A percentile compares a stretch with the other conserved stretches of the same genome.
Conservation (phyloP, 1,140 invertebrate species). For the Dreissena rostriformis region DNA sequence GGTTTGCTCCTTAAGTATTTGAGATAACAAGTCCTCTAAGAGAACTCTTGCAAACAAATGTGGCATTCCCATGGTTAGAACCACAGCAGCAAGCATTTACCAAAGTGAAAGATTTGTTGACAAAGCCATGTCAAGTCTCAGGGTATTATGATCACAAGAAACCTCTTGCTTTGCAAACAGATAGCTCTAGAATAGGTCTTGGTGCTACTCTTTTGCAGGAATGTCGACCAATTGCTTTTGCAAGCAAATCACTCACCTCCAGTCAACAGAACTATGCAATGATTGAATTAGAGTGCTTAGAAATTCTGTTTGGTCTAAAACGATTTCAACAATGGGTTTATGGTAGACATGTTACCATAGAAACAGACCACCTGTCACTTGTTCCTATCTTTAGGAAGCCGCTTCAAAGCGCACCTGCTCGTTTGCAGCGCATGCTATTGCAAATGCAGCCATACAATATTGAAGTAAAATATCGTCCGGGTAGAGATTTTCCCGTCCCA, state of each 20-base stretch:
- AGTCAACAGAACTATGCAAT: conserved; percentile 14
- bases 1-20: background rate
- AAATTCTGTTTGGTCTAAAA: conserved; percentile 26
- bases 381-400: conserved; percentile 46
- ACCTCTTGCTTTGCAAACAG: conserved; percentile 1
- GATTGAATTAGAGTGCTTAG: conserved; percentile 23
- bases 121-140: conserved; percentile 1
- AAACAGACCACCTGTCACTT: conserved; percentile 48
- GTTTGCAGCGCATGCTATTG: conserved; percentile 53
- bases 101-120: conserved; percentile 11
- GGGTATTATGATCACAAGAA: conserved; percentile 26
- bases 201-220: conserved; percentile 15
- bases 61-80: background rate
- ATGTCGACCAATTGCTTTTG: background rate
- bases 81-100: conserved; percentile 1
- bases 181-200: conserved; percentile 1
- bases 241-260: background rate
- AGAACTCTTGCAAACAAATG: background rate
- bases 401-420: conserved; percentile 12
- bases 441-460: conserved; percentile 67
- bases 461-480: conserved; percentile 71
- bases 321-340: conserved; percentile 46
- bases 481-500: conserved; percentile 11
- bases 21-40: background rate
- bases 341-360: conserved; percentile 10